phyloP scores from a whole-genome alignment of 2,113 vertebrate genomes.

The Pseudorasbora parva region DNA sequence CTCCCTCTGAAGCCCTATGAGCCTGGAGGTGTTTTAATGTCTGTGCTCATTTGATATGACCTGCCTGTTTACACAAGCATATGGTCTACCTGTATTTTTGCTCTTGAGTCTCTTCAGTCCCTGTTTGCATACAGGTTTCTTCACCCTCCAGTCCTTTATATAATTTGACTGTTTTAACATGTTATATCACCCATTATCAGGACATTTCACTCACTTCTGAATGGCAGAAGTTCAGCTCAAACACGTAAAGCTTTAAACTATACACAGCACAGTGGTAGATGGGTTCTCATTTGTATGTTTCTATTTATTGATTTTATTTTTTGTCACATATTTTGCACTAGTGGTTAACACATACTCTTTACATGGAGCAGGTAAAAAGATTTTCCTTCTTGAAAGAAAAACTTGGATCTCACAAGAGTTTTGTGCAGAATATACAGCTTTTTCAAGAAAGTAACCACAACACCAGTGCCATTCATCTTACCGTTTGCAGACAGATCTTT shows the following conservation, averaged over 20 bases:
- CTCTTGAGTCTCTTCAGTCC: not conserved
- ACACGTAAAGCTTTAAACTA: not conserved
- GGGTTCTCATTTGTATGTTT: not conserved
- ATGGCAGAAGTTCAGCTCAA: not conserved
- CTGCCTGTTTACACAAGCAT: not conserved
- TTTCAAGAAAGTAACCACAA: not conserved
- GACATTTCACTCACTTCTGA: not conserved
- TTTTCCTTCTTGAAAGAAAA: not conserved
- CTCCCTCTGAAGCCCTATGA: not conserved
- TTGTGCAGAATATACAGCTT: not conserved
- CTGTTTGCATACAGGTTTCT: not conserved
- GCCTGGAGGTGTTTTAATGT: not conserved
- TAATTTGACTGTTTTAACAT: not conserved
- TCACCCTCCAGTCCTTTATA: not conserved
- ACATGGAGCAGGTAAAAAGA: not conserved
- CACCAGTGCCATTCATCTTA: not conserved
- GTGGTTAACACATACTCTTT: not conserved
- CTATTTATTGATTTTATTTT: conserved; percentile 6
- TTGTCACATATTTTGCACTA: conserved; percentile 19
- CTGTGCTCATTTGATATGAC: not conserved
- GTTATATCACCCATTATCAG: not conserved
- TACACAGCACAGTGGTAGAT: not conserved
- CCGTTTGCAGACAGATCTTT: not conserved
- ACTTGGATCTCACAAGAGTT: conserved; percentile 1
- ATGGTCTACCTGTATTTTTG: not conserved